Base-by-base conservation (phyloP, 2,113 vertebrate species). In the Caloenas nicobarica region DNA sequence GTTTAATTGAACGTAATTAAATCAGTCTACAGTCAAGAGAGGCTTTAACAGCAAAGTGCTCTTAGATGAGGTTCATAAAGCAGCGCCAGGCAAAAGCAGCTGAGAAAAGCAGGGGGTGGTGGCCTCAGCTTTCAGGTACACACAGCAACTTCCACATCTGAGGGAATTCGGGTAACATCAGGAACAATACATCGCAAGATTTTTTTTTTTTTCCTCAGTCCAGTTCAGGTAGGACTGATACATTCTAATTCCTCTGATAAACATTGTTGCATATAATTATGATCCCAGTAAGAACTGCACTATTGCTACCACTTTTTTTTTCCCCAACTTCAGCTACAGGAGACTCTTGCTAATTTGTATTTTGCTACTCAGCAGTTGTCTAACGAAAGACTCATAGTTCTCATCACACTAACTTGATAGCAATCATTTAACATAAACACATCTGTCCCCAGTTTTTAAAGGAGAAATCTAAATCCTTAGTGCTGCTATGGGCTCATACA, bases 1-100 rank as follows among this genome's bases (percentile, higher is more conserved):
- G 19, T 81, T 89, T 88, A 93, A 94, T 76, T 81, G 57, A 91
- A 68, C 46, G 44, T 79, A 92, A 95, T 96, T 95, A 95, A 96
- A 91, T 86, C 57, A 81, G 61, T 85, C 89, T 61, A 53, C 77
- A 91, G 61, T 46, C 70, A 76, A 79, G 73, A 79, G 57, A 79
- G 53, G 50, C 68, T 95, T 76, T 72, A 88, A 51, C 9, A 91
- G 48, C 28, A 28, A 80, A 78, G 42, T 48, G 50, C 16, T 92
- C 69, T 57, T 92, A 44, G 82, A 72, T 64, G 82, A 84, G 77
- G 82, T 88, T 88, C 69, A n/a, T 61, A 10, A 71, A 92, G 31
- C 1, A 68, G 11, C 2, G 2, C 22, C 19, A 36, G 50, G 26
- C 65, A 57, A 81, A 91, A 68, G 25, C n/a, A 56, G 1, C 3